Base-by-base conservation (phyloP, 2,888 invertebrate species). In the Drosophila conformis region DNA sequence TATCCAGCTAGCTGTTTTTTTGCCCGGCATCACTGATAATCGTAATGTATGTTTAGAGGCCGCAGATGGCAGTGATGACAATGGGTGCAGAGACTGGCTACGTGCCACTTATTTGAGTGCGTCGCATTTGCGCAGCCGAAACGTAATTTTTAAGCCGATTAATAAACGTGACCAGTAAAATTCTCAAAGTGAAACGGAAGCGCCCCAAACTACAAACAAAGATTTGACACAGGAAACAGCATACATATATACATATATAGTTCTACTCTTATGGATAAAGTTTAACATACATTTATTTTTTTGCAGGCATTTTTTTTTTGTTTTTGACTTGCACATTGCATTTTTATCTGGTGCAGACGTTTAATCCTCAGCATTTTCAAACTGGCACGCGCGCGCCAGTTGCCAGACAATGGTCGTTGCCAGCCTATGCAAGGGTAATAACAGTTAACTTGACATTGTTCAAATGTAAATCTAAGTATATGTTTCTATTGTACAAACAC, bases 121-220 rank as follows among this genome's bases (percentile, higher is more conserved):
- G 59, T 21, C 52, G 73, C 76, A 76, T 84, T 84, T 83, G 69
- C 72, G 75, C 83, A 78, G 71, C 25, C 52, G 51, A 53, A 56
- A 65, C 38, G 49, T 38, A 69, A 63, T 56, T 59, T 73, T 73
- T 87, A 89, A 89, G 80, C 88, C 88, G 85, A 89, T 85, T 89
- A 87, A 76, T 73, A 77, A 89, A 82, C 90, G 88, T 80, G 85
- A 89, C 86, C 83, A 69, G 83, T 65, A 64, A 67, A 76, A 70
- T 82, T 78, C 61, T 73, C 33, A 42, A 62, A 76, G 38, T 51
- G 60, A 63, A 81, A 69, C 71, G 74, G 84, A 81, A 77, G 64
- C 64, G 68, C 18, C 48, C 56, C 48, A 49, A 35, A 48, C 40
- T 60, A 54, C 54, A 72, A 62, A 31, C 13, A 65, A 35, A 66